Evolutionary conservation across 2,888 invertebrate genomes (phyloP), one percentile per base, ranked within the genome.

Genomic region (Syritta pipiens): DNA sequence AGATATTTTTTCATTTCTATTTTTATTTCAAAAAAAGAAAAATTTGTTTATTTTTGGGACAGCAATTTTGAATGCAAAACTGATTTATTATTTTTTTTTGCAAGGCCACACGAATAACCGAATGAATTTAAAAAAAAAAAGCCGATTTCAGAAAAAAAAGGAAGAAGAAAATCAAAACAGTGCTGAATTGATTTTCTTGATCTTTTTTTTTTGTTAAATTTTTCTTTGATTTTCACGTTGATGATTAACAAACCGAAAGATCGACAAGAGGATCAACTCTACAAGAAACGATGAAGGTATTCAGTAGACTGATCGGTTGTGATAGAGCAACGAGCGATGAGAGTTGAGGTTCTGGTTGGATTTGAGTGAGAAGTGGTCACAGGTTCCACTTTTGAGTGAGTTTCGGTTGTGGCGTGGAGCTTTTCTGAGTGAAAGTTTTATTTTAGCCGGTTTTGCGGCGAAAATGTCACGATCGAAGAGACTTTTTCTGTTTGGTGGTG

Each of bases 1-100:
- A 74, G 48, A 67, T 57, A 28, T 49, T 35, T 71, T 71, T 28
- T 60, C 59, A 72, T 79, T 71, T 79, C 79, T 79, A 79, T 79
- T 79, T 79, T 72, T 72, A 42, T 44, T 69, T 24, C 24, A 14
- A 48, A 22, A 69, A 59, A 22, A n/a, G 30, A 44, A 24, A 51
- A 35, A 35, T 57, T 49, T 57, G 22, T 37, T 24, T 75, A 6
- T 60, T 59, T 22, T 30, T 40, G 46, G 26, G n/a, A n/a, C n/a
- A n/a, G n/a, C n/a, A n/a, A n/a, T n/a, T n/a, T n/a, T n/a, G n/a
- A n/a, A n/a, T n/a, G n/a, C n/a, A n/a, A n/a, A n/a, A n/a, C n/a
- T n/a, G n/a, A n/a, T n/a, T n/a, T n/a, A n/a, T n/a, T n/a, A n/a
- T n/a, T n/a, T n/a, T n/a, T n/a, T n/a, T n/a, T n/a, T n/a, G n/a